These are phyloP conservation scores for Notolepis coatsorum DNA, from an alignment of 2,797 vertebrate genomes.

Conservation along the genomic window DNA sequence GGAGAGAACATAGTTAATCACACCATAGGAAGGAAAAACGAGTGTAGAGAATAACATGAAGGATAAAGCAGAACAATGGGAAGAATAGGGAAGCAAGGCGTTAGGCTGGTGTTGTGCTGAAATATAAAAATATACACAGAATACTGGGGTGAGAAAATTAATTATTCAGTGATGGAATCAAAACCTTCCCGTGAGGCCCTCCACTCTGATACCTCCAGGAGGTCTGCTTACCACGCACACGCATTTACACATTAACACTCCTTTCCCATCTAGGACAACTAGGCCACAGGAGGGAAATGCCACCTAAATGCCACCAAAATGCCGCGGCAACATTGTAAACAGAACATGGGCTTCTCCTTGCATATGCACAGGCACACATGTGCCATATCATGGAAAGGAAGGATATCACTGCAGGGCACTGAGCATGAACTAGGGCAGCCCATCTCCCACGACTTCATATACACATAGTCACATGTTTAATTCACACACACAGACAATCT, in stretches of 20 bases:
- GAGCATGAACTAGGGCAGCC: constrained; percentile 60
- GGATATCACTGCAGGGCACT: constrained; percentile 62
- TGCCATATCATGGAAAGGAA: constrained; percentile 55
- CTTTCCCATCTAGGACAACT: constrained; percentile 75
- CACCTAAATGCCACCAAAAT: constrained; percentile 84
- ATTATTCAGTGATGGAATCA: constrained; percentile 60
- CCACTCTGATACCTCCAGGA: constrained; percentile 43
- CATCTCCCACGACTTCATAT: constrained; percentile 42
- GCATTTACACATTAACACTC: constrained; percentile 47
- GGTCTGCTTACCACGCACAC: constrained; percentile 34
- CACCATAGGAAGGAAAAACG: too few species aligned
- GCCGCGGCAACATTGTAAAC: constrained; percentile 72
- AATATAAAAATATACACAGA: constrained; percentile 12
- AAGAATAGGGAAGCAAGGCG: constrained; percentile 4
- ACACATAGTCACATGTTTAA: constrained; percentile 50
- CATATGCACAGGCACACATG: constrained; percentile 58
- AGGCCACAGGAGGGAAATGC: constrained; percentile 79
- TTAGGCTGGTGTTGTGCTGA: background rate
- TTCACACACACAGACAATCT: constrained; percentile 32
- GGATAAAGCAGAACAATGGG: background rate
- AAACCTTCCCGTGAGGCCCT: constrained; percentile 53
- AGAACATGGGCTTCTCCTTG: constrained; percentile 62
- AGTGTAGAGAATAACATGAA: background rate
- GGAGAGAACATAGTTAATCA: too few species aligned
- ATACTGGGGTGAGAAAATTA: constrained; percentile 26